These are phyloP conservation scores for Biston betularia DNA, from an alignment of 2,888 invertebrate genomes.

Conservation along the genomic window DNA sequence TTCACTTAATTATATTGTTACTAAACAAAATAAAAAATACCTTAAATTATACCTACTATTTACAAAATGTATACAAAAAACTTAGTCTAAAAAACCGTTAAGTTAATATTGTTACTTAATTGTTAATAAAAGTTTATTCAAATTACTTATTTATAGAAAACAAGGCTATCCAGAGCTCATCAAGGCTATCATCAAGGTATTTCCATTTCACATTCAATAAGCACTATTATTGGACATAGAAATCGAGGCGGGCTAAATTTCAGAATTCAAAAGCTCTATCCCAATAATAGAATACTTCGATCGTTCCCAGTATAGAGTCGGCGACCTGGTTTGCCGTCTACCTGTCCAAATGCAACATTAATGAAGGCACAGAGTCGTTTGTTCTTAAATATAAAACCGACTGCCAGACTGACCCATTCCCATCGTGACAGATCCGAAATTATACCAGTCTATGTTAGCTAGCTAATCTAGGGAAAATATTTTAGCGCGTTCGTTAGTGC, in stretches of 20 bases:
- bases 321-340: constrained; percentile 72
- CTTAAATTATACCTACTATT: too few relatives aligned
- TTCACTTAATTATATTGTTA: too few relatives aligned
- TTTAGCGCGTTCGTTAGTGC: too few relatives aligned
- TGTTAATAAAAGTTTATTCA: too few relatives aligned
- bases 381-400: constrained; percentile 77
- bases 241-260: constrained; percentile 57
- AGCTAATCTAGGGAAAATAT: not conserved
- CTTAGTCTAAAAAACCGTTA: too few relatives aligned
- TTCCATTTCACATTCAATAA: constrained; percentile 10
- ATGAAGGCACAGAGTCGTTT: constrained; percentile 74
- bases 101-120: too few relatives aligned
- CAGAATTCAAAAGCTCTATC: constrained; percentile 66
- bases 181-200: too few relatives aligned
- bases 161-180: not conserved
- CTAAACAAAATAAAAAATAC: too few relatives aligned
- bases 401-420: constrained; percentile 66
- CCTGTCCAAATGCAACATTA: constrained; percentile 77
- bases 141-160: too few relatives aligned
- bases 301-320: constrained; percentile 77
- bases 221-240: constrained; percentile 8
- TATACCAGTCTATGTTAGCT: constrained; percentile 56
- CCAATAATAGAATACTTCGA: constrained; percentile 82
- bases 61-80: too few relatives aligned
- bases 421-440: constrained; percentile 67